Percentiles rank a stretch among this genome's conserved stretches.
These are phyloP conservation scores for Lutjanus erythropterus DNA, from an alignment of 2,113 vertebrate species.

Conservation along the genomic window DNA sequence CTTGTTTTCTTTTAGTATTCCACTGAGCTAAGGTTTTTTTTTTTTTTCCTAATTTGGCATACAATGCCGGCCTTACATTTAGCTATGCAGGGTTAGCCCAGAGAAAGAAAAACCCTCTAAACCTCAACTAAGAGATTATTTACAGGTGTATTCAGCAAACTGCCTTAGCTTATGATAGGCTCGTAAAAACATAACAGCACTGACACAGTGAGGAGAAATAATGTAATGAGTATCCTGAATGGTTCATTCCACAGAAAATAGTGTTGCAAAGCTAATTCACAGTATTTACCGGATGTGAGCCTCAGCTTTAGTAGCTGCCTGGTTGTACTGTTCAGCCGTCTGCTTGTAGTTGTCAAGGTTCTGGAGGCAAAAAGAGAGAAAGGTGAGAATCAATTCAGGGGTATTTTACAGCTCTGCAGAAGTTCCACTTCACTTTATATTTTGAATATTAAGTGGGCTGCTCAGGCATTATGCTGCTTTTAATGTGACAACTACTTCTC, in stretches of 20 bases:
- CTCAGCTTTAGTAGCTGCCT: conserved; percentile 89
- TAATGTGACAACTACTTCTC: conserved; percentile 20
- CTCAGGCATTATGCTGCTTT: conserved; percentile 4
- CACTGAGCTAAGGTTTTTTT: neutral
- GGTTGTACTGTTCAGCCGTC: conserved; percentile 89
- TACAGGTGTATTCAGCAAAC: neutral
- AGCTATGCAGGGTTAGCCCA: neutral
- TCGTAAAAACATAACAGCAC: neutral
- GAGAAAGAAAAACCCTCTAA: neutral
- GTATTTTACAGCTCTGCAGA: conserved; percentile 8
- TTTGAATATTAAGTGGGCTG: conserved; percentile 4
- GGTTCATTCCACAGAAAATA: conserved; percentile 10
- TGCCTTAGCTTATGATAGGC: neutral
- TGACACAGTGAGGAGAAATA: neutral
- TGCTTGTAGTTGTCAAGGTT: conserved; percentile 91
- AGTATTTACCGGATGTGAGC: conserved; percentile 88
- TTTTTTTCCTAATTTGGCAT: neutral
- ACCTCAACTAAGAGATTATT: conserved; percentile 1
- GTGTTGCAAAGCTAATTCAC: conserved; percentile 2
- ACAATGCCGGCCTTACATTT: neutral
- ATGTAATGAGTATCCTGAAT: neutral
- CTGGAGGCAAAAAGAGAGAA: conserved; percentile 78
- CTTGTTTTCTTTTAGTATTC: neutral
- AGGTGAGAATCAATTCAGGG: conserved; percentile 6
- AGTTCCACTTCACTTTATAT: conserved; percentile 7